These are phyloP conservation scores for Coccyzus lansbergi DNA, from an alignment of 2,797 vertebrate species.

Conservation along the genomic window DNA sequence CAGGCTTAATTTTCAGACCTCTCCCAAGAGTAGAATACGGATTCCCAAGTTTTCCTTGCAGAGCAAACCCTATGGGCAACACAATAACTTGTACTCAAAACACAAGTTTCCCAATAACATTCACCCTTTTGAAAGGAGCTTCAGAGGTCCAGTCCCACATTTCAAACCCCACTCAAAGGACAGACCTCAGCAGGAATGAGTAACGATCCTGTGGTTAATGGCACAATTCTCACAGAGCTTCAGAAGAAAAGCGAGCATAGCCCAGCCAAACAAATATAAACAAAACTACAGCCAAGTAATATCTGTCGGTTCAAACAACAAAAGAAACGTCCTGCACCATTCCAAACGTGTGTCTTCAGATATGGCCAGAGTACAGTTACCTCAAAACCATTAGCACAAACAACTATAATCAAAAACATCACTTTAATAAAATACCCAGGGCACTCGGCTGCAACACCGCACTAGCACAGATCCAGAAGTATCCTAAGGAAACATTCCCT, in stretches of 20 bases:
- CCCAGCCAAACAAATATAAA: constrained; percentile 40
- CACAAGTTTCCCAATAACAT: neutral
- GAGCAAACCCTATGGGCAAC: neutral
- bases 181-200: constrained; percentile 39
- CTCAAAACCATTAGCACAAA: constrained; percentile 19
- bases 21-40: neutral
- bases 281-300: neutral
- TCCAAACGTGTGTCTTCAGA: neutral
- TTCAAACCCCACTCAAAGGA: constrained; percentile 28
- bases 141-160: constrained; percentile 16
- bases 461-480: neutral
- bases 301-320: constrained; percentile 15
- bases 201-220: neutral
- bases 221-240: neutral
- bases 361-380: neutral
- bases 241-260: neutral
- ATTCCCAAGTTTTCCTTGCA: neutral
- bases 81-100: neutral
- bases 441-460: neutral
- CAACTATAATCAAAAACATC: neutral
- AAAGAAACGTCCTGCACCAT: constrained; percentile 27
- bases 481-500: neutral
- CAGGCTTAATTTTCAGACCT: neutral
- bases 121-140: neutral
- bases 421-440: neutral